A percentile compares a stretch with the other conserved stretches of the same genome.
Evolutionary conservation across 2,797 vertebrate species (phyloP).

Genomic region (Sebastiscus albofasciatus): DNA sequence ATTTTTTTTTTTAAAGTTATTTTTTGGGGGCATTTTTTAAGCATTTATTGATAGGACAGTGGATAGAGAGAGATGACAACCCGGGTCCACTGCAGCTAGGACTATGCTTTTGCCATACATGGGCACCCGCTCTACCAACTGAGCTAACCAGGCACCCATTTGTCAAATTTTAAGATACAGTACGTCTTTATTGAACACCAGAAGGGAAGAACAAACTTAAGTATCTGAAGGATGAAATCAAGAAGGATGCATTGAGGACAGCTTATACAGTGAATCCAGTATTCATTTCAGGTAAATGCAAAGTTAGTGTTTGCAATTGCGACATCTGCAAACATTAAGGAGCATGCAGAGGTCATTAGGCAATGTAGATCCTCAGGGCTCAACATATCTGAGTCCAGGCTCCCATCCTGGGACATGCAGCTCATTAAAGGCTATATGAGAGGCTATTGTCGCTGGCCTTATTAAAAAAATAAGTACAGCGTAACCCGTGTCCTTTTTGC

Average conservation of each 20-base stretch:
- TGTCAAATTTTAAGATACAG: background rate
- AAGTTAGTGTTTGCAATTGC: background rate
- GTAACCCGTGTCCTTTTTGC: background rate
- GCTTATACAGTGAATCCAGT: background rate
- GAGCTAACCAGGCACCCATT: background rate
- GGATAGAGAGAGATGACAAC: no score
- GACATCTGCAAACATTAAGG: background rate
- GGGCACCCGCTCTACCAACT: no score
- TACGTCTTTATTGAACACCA: no score
- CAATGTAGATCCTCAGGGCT: background rate
- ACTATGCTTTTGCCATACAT: no score
- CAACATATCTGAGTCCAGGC: background rate
- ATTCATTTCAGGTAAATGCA: background rate
- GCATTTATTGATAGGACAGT: no score
- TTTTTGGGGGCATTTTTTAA: no score
- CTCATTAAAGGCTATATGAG: constrained; percentile 21
- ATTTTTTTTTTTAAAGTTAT: no score
- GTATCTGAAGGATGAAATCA: background rate
- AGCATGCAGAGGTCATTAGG: background rate
- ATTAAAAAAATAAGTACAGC: constrained; percentile 4
- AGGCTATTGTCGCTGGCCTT: background rate
- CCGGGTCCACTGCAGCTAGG: no score
- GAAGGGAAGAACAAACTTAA: no score
- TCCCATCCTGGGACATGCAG: background rate
- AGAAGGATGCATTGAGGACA: background rate